Evolutionary conservation across 2,797 vertebrate genomes (phyloP), one percentile per base, ranked within the genome.

Genomic region (Menidia menidia): DNA sequence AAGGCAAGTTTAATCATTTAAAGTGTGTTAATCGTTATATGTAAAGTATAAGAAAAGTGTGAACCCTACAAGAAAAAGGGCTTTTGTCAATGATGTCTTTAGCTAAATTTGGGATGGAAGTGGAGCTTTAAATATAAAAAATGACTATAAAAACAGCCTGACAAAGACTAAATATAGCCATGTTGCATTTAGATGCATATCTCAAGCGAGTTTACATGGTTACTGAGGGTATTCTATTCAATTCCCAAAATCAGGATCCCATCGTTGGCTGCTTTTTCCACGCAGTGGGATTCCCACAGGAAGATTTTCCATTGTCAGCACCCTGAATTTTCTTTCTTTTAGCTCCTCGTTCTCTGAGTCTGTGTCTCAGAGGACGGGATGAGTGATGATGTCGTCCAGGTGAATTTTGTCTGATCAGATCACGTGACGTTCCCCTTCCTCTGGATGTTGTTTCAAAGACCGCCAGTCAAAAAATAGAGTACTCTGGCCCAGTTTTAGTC

Each of bases 401-500:
- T 76, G 80, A 81, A 75, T 63, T 57, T 50, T 63, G 50, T 69
- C 67, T 76, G 75, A 86, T 86, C 78, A 69, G 19, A 71, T 52
- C 0, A 42, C 11, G 65, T 51, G 62, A 63, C 72, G 44, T 76
- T 69, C 31, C 54, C 25, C 7, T 13, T 61, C 25, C 71, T 59
- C n/a, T 51, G 45, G 64, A 42, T 58, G 51, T 75, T 55, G 47
- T 78, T 75, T 75, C 71, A 75, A 74, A 64, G 62, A 54, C 51
- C 15, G n/a, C 53, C 66, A 71, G 70, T 6, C 62, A 73, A 64
- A 41, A 91, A 92, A 92, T 90, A 90, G 87, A 69, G 63, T 71
- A 18, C 64, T 52, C 33, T 89, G 91, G 62, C 89, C 90, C 85
- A 92, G 61, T 83, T 92, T 61, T 14, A 53, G 14, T 32, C 75